phyloP scores from a whole-genome alignment of 2,888 invertebrate species.

The Athetis lepigone region DNA sequence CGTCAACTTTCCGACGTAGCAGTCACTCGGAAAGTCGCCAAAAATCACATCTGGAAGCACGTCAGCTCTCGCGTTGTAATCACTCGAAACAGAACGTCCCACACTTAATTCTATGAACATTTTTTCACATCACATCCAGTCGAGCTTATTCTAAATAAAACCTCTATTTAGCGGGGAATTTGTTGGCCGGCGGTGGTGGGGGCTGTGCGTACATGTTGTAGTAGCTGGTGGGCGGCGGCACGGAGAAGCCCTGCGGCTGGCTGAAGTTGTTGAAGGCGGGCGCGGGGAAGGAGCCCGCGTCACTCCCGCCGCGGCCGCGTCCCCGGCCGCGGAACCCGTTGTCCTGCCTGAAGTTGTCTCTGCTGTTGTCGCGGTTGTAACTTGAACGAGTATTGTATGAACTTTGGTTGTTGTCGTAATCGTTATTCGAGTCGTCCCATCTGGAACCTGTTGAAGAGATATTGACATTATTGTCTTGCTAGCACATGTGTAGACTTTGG shows the following conservation, averaged over 20 bases:
- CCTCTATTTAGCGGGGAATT: conserved; percentile 69
- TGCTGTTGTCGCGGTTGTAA: conserved; percentile 54
- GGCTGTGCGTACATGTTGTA: conserved; percentile 87
- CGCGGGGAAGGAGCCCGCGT: conserved; percentile 25
- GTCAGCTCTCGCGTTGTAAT: conserved; percentile 1
- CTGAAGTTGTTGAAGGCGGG: conserved; percentile 61
- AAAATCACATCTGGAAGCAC: background rate
- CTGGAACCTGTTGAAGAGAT: conserved; percentile 68
- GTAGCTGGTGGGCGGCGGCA: conserved; percentile 80
- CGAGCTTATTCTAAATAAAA: conserved; percentile 40
- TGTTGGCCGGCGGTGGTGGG: conserved; percentile 76
- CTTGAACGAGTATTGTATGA: conserved; percentile 59
- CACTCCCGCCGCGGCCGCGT: conserved; percentile 59
- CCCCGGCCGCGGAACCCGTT: conserved; percentile 77
- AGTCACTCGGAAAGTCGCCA: background rate
- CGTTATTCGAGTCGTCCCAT: conserved; percentile 75
- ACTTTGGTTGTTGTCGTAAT: conserved; percentile 57
- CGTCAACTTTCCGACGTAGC: background rate
- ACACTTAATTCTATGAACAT: conserved; percentile 46
- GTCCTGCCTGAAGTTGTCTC: conserved; percentile 66
- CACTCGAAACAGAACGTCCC: conserved; percentile 16
- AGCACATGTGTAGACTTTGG: background rate
- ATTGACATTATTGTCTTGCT: conserved; percentile 17
- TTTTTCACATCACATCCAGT: conserved; percentile 60
- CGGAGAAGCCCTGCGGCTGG: conserved; percentile 61